phyloP scores from a whole-genome alignment of 1,140 invertebrate species.

The Onthophagus taurus region DNA sequence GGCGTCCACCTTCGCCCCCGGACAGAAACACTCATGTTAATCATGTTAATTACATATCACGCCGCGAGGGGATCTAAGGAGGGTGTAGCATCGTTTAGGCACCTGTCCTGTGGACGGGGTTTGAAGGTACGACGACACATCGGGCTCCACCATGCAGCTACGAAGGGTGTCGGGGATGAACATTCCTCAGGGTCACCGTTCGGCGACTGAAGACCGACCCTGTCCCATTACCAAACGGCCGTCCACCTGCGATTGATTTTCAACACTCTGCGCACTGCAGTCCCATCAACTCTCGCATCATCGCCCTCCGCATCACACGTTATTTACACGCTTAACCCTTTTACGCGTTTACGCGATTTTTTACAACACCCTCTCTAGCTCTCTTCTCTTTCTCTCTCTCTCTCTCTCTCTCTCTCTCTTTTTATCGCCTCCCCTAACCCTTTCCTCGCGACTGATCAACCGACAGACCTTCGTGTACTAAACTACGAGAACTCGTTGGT shows the following conservation, averaged over 20 bases:
- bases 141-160: conserved; percentile 76
- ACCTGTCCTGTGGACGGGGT: conserved; percentile 74
- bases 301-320: too few relatives aligned
- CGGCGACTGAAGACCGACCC: background rate
- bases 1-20: conserved; percentile 19
- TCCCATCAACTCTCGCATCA: too few relatives aligned
- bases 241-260: conserved; percentile 12
- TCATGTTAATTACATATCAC: conserved; percentile 44
- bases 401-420: too few relatives aligned
- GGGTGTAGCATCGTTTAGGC: conserved; percentile 40
- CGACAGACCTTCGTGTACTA: too few relatives aligned
- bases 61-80: conserved; percentile 35
- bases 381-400: too few relatives aligned
- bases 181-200: conserved; percentile 50
- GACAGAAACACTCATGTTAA: conserved; percentile 41
- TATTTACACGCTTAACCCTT: too few relatives aligned
- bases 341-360: too few relatives aligned
- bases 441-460: too few relatives aligned
- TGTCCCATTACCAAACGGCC: conserved; percentile 3
- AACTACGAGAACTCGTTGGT: too few relatives aligned
- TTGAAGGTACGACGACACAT: conserved; percentile 72
- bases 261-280: conserved; percentile 17
- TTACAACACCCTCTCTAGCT: too few relatives aligned
- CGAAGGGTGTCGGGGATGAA: conserved; percentile 69
- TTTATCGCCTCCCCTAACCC: too few relatives aligned